These are phyloP conservation scores for Pampusana beccarii DNA, from an alignment of 2,113 vertebrate species.

Conservation along the genomic window DNA sequence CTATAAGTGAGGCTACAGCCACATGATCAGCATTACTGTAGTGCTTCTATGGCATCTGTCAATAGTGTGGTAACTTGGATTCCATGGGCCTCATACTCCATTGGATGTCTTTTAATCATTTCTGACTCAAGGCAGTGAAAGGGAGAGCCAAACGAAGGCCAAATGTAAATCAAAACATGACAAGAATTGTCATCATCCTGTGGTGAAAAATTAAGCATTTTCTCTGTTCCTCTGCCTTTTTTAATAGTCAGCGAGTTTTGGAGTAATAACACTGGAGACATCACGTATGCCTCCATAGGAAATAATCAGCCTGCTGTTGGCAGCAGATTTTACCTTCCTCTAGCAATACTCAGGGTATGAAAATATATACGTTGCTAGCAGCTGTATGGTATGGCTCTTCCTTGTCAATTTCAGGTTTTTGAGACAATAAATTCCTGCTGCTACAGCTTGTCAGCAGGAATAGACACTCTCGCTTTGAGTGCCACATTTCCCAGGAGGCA, in stretches of 20 bases:
- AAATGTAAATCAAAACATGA: neutral
- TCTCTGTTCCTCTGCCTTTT: neutral
- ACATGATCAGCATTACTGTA: neutral
- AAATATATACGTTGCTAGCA: neutral
- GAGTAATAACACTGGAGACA: neutral
- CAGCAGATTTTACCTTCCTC: neutral
- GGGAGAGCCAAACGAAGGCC: neutral
- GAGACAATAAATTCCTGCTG: neutral
- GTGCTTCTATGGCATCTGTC: neutral
- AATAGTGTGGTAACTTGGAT: neutral
- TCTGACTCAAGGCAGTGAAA: neutral
- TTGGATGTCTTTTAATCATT: neutral
- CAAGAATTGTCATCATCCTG: neutral
- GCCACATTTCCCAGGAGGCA: neutral
- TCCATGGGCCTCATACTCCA: neutral
- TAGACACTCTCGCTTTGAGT: neutral
- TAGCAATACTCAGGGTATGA: neutral
- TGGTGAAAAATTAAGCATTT: neutral
- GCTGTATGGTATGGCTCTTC: neutral
- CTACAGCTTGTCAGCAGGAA: neutral
- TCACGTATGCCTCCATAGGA: neutral
- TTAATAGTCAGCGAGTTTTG: neutral
- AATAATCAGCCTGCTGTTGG: neutral
- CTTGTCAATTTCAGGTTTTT: neutral
- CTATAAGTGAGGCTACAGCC: neutral